Percentiles rank a stretch among this genome's conserved stretches.
Evolutionary conservation across 2,113 vertebrate genomes (phyloP).

Genomic region (Cynopterus brachyotis): DNA sequence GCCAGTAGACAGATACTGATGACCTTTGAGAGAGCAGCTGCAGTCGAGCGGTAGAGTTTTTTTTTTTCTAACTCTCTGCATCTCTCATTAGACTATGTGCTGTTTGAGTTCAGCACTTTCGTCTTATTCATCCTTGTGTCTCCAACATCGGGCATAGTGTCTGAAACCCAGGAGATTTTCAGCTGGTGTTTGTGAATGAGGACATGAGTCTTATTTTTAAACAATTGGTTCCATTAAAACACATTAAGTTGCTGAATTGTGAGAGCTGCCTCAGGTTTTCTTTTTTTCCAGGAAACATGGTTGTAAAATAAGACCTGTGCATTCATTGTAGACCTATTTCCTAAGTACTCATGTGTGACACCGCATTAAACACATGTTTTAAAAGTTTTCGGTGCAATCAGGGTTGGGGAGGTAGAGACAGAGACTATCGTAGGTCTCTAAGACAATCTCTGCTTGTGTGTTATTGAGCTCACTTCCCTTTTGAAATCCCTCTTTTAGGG

Average conservation of each 20-base stretch:
- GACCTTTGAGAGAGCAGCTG: neutral
- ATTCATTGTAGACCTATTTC: neutral
- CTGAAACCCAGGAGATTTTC: neutral
- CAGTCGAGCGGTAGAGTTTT: neutral
- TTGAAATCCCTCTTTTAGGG: slow-evolving; percentile 7
- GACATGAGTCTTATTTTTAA: neutral
- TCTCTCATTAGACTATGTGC: neutral
- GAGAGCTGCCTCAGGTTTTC: neutral
- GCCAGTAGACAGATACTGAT: neutral
- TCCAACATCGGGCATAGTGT: neutral
- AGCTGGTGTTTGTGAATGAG: neutral
- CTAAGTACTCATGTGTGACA: neutral
- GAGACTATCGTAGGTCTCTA: neutral
- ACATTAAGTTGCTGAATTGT: neutral
- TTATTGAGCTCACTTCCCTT: neutral
- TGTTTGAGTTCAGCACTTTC: neutral
- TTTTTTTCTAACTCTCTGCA: neutral
- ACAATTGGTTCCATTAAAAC: neutral
- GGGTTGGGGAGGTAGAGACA: neutral
- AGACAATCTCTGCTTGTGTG: neutral
- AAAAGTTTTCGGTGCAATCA: neutral
- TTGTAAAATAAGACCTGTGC: neutral
- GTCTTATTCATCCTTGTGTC: neutral
- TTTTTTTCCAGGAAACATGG: neutral
- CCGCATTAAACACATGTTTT: neutral